Evolutionary conservation across 2,113 vertebrate species (phyloP), one percentile per base, ranked within the genome.

Genomic region (Dasyprocta punctata): DNA sequence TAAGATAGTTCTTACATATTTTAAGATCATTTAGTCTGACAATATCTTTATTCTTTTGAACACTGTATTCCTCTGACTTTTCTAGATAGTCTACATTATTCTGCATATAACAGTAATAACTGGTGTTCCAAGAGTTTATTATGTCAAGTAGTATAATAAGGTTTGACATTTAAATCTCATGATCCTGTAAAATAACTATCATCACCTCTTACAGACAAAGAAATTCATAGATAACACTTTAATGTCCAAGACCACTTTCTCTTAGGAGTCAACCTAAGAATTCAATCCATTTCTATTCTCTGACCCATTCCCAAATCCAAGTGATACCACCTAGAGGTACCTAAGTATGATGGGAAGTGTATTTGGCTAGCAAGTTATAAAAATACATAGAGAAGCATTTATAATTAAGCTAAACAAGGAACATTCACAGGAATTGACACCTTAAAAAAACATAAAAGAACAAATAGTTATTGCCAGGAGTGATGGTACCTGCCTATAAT

Each of bases 161-260:
- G 80, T 54, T 86, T 94, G 54, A 78, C 33, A 88, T 49, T 88
- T 88, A 94, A 93, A 73, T 47, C 11, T 94, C 44, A 96, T 19
- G n/a, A 95, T 16, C n/a, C 63, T 94, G 28, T 88, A 95, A 92
- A 88, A 94, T 67, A 91, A 94, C 47, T 19, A 65, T 56, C 13
- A 63, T 33, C 38, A 84, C 11, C 54, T 54, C 83, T 96, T 87
- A 60, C 3, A 92, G 1, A 61, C 2, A 71, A 10, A 9, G 49
- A 95, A 30, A 86, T 54, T 80, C 22, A 58, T n/a, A 94, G 17
- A 60, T 38, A 63, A 1, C 44, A 58, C 69, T 77, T 56, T 69
- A 93, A 82, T 58, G 36, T 3, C 36, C 14, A 73, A 52, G 24
- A 83, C 30, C 30, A 90, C 22, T 41, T 17, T 38, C 94, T 92